phyloP scores from a whole-genome alignment of 2,888 invertebrate genomes.

The Xanthia togata region DNA sequence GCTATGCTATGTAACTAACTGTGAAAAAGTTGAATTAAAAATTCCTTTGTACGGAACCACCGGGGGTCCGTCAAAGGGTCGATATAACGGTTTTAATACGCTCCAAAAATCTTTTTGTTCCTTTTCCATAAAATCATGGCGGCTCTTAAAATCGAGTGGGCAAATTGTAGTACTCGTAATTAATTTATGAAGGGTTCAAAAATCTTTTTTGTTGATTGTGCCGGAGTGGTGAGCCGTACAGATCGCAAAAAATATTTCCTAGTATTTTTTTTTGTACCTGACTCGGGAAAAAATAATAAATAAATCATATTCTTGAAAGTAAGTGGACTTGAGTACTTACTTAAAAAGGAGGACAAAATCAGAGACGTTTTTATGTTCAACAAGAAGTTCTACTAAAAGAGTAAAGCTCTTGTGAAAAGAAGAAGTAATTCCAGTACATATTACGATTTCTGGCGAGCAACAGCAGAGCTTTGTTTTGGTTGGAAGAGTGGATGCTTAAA shows the following conservation, averaged over 20 bases:
- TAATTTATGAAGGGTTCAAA: conserved; percentile 49
- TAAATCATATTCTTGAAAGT: conserved; percentile 31
- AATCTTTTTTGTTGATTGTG: conserved; percentile 36
- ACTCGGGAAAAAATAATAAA: conserved; percentile 7
- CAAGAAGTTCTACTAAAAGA: conserved; percentile 18
- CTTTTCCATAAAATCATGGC: conserved; percentile 44
- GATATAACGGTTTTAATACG: conserved; percentile 52
- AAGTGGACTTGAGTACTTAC: conserved; percentile 26
- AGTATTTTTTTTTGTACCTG: conserved; percentile 16
- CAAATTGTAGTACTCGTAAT: conserved; percentile 46
- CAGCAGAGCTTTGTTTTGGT: neutral
- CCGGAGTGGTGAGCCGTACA: conserved; percentile 14
- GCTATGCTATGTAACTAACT: conserved; percentile 57
- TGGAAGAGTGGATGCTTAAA: neutral
- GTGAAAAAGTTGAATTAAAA: conserved; percentile 66
- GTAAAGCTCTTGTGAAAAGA: conserved; percentile 1
- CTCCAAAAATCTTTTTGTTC: conserved; percentile 48
- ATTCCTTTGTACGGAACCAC: conserved; percentile 58
- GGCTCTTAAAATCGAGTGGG: conserved; percentile 40
- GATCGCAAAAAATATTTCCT: neutral
- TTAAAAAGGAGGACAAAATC: conserved; percentile 31
- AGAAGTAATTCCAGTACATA: conserved; percentile 4
- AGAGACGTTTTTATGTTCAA: conserved; percentile 15
- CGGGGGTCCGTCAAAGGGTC: conserved; percentile 50
- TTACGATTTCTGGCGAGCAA: neutral